Evolutionary conservation across 2,888 invertebrate species (phyloP).

Genomic region (Platerodrilus igneus): DNA sequence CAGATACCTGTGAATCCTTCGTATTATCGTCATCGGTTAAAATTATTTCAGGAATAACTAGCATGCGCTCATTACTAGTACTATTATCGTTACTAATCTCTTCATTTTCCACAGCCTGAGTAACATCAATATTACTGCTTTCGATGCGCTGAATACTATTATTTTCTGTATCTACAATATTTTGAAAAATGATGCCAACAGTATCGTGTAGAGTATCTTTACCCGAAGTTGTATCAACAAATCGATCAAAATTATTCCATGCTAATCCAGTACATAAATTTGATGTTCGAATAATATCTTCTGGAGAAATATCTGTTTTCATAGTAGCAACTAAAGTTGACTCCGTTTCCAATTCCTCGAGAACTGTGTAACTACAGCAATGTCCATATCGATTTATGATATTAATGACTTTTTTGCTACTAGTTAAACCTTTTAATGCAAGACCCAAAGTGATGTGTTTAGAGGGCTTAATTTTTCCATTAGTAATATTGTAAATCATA

Average conservation of each 20-base stretch:
- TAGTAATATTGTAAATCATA: conserved; percentile 17
- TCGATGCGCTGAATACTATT: no score
- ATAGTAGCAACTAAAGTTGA: conserved; percentile 13
- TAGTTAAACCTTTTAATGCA: conserved; percentile 2
- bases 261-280: conserved; percentile 19
- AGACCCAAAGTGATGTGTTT: conserved; percentile 18
- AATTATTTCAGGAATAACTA: no score
- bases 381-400: not conserved
- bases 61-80: no score
- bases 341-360: conserved; percentile 22
- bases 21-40: no score
- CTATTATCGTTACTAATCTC: no score
- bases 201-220: no score
- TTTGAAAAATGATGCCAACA: no score
- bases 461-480: conserved; percentile 15
- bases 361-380: no score
- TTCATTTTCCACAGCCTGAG: no score
- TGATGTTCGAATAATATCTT: conserved; percentile 9
- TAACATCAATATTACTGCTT: no score
- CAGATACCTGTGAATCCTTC: no score
- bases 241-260: conserved; percentile 25
- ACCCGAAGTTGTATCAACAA: conserved; percentile 21
- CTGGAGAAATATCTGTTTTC: conserved; percentile 15
- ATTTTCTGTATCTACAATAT: no score
- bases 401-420: conserved; percentile 3